Evolutionary conservation across 92 coral and sea anemone species (phyloP).

Genomic region (Heteractis magnifica): DNA sequence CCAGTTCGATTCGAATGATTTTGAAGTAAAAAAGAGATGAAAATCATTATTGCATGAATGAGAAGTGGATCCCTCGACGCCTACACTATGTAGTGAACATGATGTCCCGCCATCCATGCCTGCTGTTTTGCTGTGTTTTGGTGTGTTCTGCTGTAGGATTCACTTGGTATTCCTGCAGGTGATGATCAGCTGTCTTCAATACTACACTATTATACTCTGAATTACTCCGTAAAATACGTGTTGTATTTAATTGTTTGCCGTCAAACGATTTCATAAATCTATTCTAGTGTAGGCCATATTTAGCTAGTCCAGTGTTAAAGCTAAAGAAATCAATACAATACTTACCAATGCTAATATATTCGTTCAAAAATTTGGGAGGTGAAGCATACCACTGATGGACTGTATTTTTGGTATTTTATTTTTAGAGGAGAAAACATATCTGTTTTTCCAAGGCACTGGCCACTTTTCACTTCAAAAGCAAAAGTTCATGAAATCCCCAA

Average conservation of each 20-base stretch:
- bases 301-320: too few relatives aligned
- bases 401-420: background rate
- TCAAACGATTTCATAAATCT: too few relatives aligned
- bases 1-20: constrained; percentile 43
- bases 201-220: too few relatives aligned
- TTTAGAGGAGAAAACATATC: constrained; percentile 42
- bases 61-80: constrained; percentile 18
- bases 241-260: too few relatives aligned
- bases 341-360: background rate
- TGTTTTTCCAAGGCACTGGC: constrained; percentile 39
- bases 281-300: too few relatives aligned
- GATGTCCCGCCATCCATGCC: constrained; percentile 49
- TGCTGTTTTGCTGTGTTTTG: constrained; percentile 40
- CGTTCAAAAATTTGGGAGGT: background rate
- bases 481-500: constrained; percentile 75
- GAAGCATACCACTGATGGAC: background rate
- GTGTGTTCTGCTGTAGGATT: constrained; percentile 48
- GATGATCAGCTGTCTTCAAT: background rate
- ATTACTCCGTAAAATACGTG: too few relatives aligned
- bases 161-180: constrained; percentile 52
- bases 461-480: constrained; percentile 53
- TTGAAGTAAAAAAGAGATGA: constrained; percentile 10
- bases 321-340: too few relatives aligned
- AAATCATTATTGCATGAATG: constrained; percentile 45
- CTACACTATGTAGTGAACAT: constrained; percentile 62